Base-by-base conservation (phyloP, 2,797 vertebrate genomes). In the Ctenopoma multispine region DNA sequence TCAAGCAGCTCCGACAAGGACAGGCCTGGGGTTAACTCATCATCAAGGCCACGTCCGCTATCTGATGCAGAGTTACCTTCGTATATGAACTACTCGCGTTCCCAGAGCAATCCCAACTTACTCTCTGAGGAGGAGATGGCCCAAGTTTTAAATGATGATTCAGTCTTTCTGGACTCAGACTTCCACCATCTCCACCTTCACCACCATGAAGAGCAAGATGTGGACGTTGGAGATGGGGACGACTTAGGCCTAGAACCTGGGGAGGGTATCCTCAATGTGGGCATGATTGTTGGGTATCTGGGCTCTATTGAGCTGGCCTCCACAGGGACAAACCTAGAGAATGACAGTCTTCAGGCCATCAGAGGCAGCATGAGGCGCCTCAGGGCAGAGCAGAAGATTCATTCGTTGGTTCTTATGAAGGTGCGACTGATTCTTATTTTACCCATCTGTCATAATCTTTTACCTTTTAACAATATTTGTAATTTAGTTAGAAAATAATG, bases 251-350 rank as follows among this genome's bases (percentile, higher is more conserved):
- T 96, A 2, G 96, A 96, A 74, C 77, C 88, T 23, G 59, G 75
- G 3, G 96, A 96, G 1, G 96, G 95, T n/a, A 97, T 99, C 83
- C 91, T 99, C 50, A 98, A 98, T 0, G 97, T 98, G 17, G 97
- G 97, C 72, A 99, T 99, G 98, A 93, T 99, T 0, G 97, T 99
- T 0, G 98, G 98, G 49, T 99, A 99, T 70, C 88, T 99, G n/a
- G 98, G 98, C 48, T 99, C 98, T 14, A 99, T 99, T 0, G 98
- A 99, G 71, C 93, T 99, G 24, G 97, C 98, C 12, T 97, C 97
- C 34, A 94, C 95, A 0, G 94, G 96, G 4, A 92, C 93, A 0
- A 98, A 94, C 90, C 81, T 99, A 60, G 98, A 99, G 90, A 95
- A 91, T 0, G 98, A 99, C 90, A 99, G 98, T 70, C 84, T 99